Conservation (phyloP, 2,888 invertebrate species). For the Platynereis dumerilii region DNA sequence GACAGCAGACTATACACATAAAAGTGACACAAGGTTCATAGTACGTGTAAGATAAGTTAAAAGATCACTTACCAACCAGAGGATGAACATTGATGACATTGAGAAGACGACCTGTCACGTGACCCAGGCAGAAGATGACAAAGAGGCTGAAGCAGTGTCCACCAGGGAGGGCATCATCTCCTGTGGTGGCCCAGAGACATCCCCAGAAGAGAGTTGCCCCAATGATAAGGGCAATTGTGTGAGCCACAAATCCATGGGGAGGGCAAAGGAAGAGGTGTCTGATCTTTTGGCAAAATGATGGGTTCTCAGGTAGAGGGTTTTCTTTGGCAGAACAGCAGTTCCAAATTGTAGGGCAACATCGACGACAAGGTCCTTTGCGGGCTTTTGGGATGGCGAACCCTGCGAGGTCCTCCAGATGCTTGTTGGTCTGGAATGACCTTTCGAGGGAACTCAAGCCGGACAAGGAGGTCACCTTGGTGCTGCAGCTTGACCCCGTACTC, state of each 20-base stretch:
- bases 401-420: no score
- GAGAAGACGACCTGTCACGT: not conserved
- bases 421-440: no score
- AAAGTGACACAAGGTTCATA: no score
- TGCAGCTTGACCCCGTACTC: no score
- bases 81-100: conserved; percentile 1
- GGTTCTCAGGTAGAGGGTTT: conserved; percentile 38
- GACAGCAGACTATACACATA: no score
- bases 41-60: no score
- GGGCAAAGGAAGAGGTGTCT: conserved; percentile 34
- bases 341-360: not conserved
- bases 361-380: not conserved
- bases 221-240: conserved; percentile 59
- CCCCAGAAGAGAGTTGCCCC: conserved; percentile 43
- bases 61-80: not conserved
- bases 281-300: conserved; percentile 22
- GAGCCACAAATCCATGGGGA: conserved; percentile 46
- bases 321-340: conserved; percentile 43
- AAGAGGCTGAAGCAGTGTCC: conserved; percentile 53
- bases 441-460: no score
- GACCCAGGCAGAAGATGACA: conserved; percentile 47
- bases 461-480: no score
- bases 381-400: no score
- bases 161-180: conserved; percentile 48
- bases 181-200: conserved; percentile 44